phyloP scores from a whole-genome alignment of 2,113 vertebrate genomes.

The Rhizomys pruinosus region DNA sequence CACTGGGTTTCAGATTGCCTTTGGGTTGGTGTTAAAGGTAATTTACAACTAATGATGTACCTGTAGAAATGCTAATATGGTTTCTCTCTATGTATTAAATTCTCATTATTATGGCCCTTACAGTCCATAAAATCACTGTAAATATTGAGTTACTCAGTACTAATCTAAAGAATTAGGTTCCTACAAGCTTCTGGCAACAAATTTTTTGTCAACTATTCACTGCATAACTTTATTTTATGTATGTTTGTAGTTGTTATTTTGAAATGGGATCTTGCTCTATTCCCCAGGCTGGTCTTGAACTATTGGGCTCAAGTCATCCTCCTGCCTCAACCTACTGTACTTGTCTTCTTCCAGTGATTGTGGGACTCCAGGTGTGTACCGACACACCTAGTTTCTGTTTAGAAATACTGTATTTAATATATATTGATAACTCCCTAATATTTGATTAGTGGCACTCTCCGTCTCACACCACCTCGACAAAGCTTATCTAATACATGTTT shows the following conservation, averaged over 20 bases:
- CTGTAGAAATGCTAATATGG: background rate
- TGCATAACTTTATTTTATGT: background rate
- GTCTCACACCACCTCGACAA: background rate
- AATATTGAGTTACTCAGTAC: slow-evolving; percentile 6
- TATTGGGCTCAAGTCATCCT: background rate
- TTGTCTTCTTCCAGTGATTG: background rate
- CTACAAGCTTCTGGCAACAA: background rate
- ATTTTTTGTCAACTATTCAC: background rate
- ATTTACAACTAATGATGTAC: background rate
- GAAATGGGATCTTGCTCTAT: background rate
- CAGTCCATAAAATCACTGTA: background rate
- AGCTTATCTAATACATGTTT: background rate
- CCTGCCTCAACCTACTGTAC: background rate
- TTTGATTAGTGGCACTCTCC: background rate
- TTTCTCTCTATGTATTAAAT: background rate
- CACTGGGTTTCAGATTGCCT: background rate
- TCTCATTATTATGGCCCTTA: background rate
- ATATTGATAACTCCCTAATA: background rate
- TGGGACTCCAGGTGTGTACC: background rate
- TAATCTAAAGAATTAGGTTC: background rate
- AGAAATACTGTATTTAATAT: background rate
- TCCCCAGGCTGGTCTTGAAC: background rate
- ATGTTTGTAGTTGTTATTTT: background rate
- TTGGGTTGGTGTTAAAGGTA: slow-evolving; percentile 57
- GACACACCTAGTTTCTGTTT: background rate